phyloP scores from a whole-genome alignment of 2,888 invertebrate genomes.

The Morpho deidamia region DNA sequence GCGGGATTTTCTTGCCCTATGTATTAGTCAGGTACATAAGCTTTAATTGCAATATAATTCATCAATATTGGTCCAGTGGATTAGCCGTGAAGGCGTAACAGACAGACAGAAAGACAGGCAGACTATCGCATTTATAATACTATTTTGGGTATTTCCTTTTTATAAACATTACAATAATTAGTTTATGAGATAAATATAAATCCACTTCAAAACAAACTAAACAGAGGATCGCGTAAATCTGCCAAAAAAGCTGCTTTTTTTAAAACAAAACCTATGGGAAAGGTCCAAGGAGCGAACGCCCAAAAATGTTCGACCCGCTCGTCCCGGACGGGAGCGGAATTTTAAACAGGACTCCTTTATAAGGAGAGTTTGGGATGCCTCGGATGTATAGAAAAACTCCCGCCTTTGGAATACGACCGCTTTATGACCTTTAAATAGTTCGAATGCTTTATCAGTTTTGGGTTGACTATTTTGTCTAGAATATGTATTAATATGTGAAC shows the following conservation, averaged over 20 bases:
- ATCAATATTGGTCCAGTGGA: no score
- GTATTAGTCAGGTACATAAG: no score
- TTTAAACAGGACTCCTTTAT: conserved; percentile 62
- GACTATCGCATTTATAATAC: no score
- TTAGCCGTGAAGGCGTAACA: no score
- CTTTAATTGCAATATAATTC: no score
- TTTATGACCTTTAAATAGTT: conserved; percentile 7
- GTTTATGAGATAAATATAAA: not conserved
- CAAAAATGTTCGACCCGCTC: conserved; percentile 65
- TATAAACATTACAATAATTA: no score
- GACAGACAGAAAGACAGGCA: no score
- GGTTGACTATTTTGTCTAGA: not conserved
- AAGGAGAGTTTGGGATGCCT: conserved; percentile 38
- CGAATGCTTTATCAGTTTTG: not conserved
- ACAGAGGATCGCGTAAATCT: not conserved
- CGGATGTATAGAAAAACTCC: conserved; percentile 6
- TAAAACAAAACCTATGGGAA: conserved; percentile 47
- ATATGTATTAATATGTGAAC: no score
- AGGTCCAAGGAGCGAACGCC: conserved; percentile 53
- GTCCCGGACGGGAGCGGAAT: conserved; percentile 61
- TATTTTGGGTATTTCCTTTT: no score
- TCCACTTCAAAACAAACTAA: not conserved
- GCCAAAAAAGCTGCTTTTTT: conserved; percentile 1
- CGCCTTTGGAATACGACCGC: conserved; percentile 5
- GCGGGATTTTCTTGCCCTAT: no score